Evolutionary conservation across 2,797 vertebrate genomes (phyloP), one percentile per base, ranked within the genome.

Genomic region (Agapornis canus): DNA sequence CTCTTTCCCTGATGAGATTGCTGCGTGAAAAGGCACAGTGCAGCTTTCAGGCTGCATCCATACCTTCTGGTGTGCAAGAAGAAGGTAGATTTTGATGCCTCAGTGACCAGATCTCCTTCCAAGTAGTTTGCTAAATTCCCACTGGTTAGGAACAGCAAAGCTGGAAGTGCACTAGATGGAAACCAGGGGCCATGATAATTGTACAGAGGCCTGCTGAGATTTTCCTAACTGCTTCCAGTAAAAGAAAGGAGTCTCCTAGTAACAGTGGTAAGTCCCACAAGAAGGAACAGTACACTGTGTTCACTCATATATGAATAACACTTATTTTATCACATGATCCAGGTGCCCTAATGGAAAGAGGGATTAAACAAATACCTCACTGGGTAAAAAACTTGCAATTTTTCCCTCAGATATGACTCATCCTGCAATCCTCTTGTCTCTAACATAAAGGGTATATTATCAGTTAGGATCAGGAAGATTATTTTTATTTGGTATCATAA

Each of bases 261-360:
- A 97, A 97, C 87, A 95, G 96, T 94, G 83, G 97, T 95, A 97
- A 97, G 98, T 98, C 98, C 98, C 98, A 96, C 97, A 98, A 91
- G 98, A 98, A 98, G 98, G 97, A 98, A 95, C 95, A 94, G 97
- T 98, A 97, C 98, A 97, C 96, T 97, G 95, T 98, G 98, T 98
- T 98, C 98, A 98, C 98, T 99, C 98, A 98, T 96, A 98, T 98
- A 98, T 99, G 98, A 99, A 98, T 98, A 99, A 99, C 97, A 97
- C 97, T 97, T 98, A 98, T 99, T 99, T 98, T 98, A 98, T 98
- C 98, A 98, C 98, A 98, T 97, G 97, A 82, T 90, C 86, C 96
- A 94, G 95, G 93, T 95, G 82, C 73, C 43, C 81, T 96, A 94
- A 95, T 81, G 92, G 95, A 96, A 93, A 91, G 11, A 42, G 8